Conservation (phyloP, 2,113 vertebrate genomes). For the Epinephelus moara region DNA sequence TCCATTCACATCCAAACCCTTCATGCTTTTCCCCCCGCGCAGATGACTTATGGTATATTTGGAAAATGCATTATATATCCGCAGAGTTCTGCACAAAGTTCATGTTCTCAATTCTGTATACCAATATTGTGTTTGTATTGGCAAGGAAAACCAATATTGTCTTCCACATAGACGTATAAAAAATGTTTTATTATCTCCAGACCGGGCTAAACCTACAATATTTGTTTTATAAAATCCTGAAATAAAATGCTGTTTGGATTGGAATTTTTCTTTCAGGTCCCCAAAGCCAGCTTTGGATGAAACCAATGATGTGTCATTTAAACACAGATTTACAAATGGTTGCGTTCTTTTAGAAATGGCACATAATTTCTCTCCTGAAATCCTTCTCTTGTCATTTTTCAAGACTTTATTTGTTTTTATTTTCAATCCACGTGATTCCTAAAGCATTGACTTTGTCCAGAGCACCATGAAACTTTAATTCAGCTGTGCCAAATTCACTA, state of each 20-base stretch:
- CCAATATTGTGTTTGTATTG: slow-evolving; percentile 57
- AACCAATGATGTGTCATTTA: background rate
- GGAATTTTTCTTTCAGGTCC: background rate
- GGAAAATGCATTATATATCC: slow-evolving; percentile 52
- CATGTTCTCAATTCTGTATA: slow-evolving; percentile 56
- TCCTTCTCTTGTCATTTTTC: background rate
- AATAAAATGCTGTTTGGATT: background rate
- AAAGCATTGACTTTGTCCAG: too few relatives aligned
- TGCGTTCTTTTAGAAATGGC: background rate
- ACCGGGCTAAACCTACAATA: background rate
- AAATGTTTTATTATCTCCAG: slow-evolving; percentile 11
- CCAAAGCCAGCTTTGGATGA: background rate
- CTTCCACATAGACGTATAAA: slow-evolving; percentile 9
- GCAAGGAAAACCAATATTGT: slow-evolving; percentile 50
- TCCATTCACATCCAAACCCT: slow-evolving; percentile 44
- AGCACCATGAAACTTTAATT: too few relatives aligned
- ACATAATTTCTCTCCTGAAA: background rate
- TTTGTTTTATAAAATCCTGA: background rate
- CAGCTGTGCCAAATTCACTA: too few relatives aligned
- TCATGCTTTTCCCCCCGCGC: slow-evolving; percentile 8
- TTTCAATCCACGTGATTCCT: too few relatives aligned
- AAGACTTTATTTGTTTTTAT: background rate
- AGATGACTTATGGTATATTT: slow-evolving; percentile 42
- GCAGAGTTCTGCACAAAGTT: slow-evolving; percentile 60
- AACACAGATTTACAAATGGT: background rate